Evolutionary conservation across 1,140 invertebrate species (phyloP), one percentile per base, ranked within the genome.

Genomic region (Eulimnadia texana): DNA sequence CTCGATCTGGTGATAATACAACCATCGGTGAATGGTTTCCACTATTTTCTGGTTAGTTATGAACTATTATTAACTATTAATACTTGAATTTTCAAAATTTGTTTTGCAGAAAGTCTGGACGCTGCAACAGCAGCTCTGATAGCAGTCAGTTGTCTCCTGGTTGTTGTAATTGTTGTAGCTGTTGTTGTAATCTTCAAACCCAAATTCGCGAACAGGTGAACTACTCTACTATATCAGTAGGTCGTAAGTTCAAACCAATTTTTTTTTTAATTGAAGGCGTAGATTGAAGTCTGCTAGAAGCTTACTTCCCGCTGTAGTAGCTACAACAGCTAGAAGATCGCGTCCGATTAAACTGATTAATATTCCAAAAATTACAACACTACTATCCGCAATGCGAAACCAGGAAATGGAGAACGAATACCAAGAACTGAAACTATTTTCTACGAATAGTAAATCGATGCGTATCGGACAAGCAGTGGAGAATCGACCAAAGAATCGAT

Each of bases 401-500:
- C 33, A 42, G 16, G 33, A 42, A 16, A 6, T 42, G 33, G 33
- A 42, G 33, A 42, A 16, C 6, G 33, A 42, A 16, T 42, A 42
- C 33, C 33, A 42, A 6, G 33, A 42, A 16, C 33, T 42, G 33
- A 42, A 42, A 16, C 33, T 42, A 16, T 9, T 42, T 16, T 42
- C 33, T 9, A 16, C 33, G 16, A 6, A 42, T 6, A 6, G 33
- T 6, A 42, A 42, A 42, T 16, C 33, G 16, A 42, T 16, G 16
- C 6, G 16, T 9, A 9, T 16, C 33, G 33, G 16, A 42, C 33
- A 16, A 42, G 76, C 79, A 57, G n/a, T n/a, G n/a, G 82, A 84
- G 62, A 87, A 87, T 69, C 77, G 78, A 66, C 73, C 75, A 25
- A 88, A 88, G 69, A 90, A 90, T 77, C 76, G 86, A 67, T 90